phyloP scores from a whole-genome alignment of 1,140 invertebrate species.

The Periplaneta americana region DNA sequence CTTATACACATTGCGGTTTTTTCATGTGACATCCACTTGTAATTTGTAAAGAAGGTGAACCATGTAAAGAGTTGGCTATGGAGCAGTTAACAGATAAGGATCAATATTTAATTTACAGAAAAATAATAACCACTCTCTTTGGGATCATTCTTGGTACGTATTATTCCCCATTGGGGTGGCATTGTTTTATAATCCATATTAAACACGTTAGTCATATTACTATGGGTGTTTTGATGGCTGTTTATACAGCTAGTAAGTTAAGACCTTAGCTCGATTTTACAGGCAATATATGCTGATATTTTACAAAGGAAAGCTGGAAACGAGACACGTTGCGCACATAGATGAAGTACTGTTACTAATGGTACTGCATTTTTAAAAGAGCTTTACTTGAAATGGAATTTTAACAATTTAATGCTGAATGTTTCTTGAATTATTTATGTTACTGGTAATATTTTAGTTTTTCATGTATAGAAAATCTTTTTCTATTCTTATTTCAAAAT shows the following conservation, averaged over 20 bases:
- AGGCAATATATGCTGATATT: not conserved
- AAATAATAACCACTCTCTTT: not conserved
- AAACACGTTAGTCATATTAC: not conserved
- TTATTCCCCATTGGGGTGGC: not conserved
- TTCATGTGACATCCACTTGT: not conserved
- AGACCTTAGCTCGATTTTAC: not conserved
- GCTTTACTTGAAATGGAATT: no score
- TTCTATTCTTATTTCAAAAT: no score
- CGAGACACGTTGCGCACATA: not conserved
- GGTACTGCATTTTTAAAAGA: no score
- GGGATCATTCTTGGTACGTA: not conserved
- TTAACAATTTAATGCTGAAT: no score
- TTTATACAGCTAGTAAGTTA: not conserved
- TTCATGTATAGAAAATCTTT: no score
- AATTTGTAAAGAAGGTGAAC: not conserved
- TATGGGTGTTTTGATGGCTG: not conserved
- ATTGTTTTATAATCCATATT: not conserved
- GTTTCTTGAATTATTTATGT: no score
- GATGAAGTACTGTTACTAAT: not conserved
- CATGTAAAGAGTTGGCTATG: not conserved
- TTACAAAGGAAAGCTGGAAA: not conserved
- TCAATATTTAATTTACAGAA: not conserved
- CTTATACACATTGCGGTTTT: not conserved
- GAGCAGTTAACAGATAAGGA: not conserved
- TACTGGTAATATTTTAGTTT: no score